Evolutionary conservation across 2,888 invertebrate genomes (phyloP).

Genomic region (Creontiades dilutus): DNA sequence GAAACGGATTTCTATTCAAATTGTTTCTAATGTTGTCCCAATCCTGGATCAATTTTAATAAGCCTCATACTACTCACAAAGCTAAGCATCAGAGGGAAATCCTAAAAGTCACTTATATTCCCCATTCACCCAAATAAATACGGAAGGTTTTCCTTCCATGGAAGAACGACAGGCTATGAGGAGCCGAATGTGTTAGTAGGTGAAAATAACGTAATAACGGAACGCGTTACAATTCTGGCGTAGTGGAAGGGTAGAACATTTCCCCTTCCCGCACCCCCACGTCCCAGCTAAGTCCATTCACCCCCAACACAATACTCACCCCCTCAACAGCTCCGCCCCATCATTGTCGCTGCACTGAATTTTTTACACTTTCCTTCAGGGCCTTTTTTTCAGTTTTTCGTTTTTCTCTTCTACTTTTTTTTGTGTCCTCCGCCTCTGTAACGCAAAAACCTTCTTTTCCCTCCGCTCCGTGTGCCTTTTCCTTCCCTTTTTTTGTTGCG

Average conservation of each 20-base stretch:
- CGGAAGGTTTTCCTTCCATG: too few species aligned
- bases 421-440: background rate
- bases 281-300: background rate
- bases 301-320: background rate
- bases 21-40: too few species aligned
- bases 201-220: background rate
- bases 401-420: background rate
- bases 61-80: too few species aligned
- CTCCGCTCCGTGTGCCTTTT: background rate
- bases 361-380: conserved; percentile 30
- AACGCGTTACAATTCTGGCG: background rate
- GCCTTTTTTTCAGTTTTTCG: conserved; percentile 25
- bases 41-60: too few species aligned
- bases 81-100: too few species aligned
- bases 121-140: too few species aligned
- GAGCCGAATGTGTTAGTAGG: background rate
- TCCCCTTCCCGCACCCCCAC: background rate
- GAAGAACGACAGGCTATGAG: too few species aligned
- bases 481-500: background rate
- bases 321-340: conserved; percentile 21
- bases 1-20: too few species aligned
- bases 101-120: too few species aligned
- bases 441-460: background rate
- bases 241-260: background rate
- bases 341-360: conserved; percentile 7